Evolutionary conservation across 2,797 vertebrate species (phyloP), one percentile per base, ranked within the genome.

Genomic region (Gymnopithys bicolor): DNA sequence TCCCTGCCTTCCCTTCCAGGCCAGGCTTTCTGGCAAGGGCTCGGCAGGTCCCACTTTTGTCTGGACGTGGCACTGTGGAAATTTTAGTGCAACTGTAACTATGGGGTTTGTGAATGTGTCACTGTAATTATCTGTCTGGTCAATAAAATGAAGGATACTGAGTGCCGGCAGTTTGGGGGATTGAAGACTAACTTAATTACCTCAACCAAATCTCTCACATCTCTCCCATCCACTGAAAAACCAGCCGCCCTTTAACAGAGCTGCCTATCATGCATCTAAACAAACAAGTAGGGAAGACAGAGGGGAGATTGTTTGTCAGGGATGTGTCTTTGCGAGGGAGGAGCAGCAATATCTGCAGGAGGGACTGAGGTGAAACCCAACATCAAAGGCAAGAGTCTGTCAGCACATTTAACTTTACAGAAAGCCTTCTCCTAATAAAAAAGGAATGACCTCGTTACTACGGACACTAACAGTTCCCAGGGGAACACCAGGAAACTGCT

Each of bases 381-480:
- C 97, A 98, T 98, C 97, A 98, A 98, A 98, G 97, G 91, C 96
- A 97, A 95, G 94, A 94, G 96, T 95, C 93, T 98, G 97, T 98
- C 97, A 98, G 97, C 97, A 98, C 97, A 97, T 98, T 98, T 97
- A 97, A 98, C 97, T 97, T 97, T 97, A 97, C 94, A 96, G 97
- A 97, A 98, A 97, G 90, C 96, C 95, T 97, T 97, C 96, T 97
- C 96, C 95, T 98, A 98, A 98, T 98, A 97, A 97, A 97, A 97
- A 97, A 97, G 93, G 97, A 97, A 97, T 97, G 97, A 98, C 97
- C 97, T 97, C 97, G 16, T 97, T 96, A 96, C 97, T 96, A 93
- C 77, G 91, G 97, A 97, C 97, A 97, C 97, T 97, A 97, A 97
- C 94, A 96, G 96, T 97, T 97, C 97, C 97, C 97, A 96, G 79